Base-by-base conservation (phyloP, 2,888 invertebrate genomes). In the Ganaspis brasiliensis region DNA sequence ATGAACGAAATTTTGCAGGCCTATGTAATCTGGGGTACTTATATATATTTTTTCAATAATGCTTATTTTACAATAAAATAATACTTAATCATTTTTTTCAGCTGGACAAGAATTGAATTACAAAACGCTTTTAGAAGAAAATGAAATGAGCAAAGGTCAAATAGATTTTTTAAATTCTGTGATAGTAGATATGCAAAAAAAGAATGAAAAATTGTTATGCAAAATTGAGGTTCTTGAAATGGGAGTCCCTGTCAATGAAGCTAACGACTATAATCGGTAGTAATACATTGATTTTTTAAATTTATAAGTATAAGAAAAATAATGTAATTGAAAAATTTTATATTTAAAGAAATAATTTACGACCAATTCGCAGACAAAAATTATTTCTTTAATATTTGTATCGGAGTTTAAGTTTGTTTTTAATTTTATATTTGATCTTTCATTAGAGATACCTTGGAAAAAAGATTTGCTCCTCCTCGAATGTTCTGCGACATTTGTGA, bases 401-500 rank as follows among this genome's bases (percentile, higher is more conserved):
- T n/a, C n/a, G n/a, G n/a, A n/a, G n/a, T n/a, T n/a, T n/a, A n/a
- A n/a, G n/a, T n/a, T n/a, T n/a, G n/a, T n/a, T n/a, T n/a, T n/a
- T n/a, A 55, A 31, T 21, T 72, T 24, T 31, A 4, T 31, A 31
- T 31, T 31, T 31, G 31, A 31, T 37, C 52, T 26, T 56, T 67
- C 10, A 24, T 74, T 14, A 80, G 79, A 49, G 59, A 73, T 63
- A 81, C 83, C 73, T 86, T 91, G 77, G 90, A 91, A 14, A 91
- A 91, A 76, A 89, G 91, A 79, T 86, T 87, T 80, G 85, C 93
- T 21, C 97, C 97, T 56, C 97, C 97, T 56, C 95, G 99, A 26
- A 92, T 96, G 88, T 99, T 97, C 93, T 99, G 99, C 93, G 99
- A 99, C 93, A 99, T 98, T 87, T 99, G 99, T 92, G 99, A 99